These are phyloP conservation scores for Cepaea hortensis DNA, from an alignment of 2,888 invertebrate species.

Conservation along the genomic window DNA sequence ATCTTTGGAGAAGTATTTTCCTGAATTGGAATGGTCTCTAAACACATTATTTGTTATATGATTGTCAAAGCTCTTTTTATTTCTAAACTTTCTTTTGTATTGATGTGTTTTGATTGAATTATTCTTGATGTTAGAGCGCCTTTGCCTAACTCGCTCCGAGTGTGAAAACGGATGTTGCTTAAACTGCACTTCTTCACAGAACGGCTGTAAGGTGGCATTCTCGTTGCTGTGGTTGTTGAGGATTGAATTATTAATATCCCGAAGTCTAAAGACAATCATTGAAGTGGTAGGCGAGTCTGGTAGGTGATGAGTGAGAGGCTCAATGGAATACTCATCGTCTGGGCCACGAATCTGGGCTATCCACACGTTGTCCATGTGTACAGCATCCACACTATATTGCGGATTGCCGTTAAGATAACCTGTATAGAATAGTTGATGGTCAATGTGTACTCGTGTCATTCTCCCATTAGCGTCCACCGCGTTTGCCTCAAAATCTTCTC, in stretches of 20 bases:
- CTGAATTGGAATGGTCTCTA: neutral
- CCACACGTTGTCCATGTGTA: conserved; percentile 22
- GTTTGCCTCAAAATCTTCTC: neutral
- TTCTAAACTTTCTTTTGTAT: no score
- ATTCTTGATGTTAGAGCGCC: no score
- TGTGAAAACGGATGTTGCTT: no score
- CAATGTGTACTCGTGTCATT: neutral
- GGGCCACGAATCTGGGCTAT: conserved; percentile 21
- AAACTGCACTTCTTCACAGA: conserved; percentile 25
- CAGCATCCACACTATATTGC: conserved; percentile 19
- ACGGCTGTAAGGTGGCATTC: neutral
- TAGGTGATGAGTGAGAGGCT: conserved; percentile 27
- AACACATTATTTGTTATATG: no score
- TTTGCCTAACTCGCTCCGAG: no score
- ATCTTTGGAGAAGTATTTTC: neutral
- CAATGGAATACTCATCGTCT: conserved; percentile 23
- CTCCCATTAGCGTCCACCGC: conserved; percentile 7
- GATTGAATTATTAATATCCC: neutral
- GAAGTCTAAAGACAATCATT: conserved; percentile 8
- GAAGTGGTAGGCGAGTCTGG: neutral
- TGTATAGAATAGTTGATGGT: conserved; percentile 2
- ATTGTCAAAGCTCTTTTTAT: no score
- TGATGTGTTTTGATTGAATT: no score
- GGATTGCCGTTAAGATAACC: conserved; percentile 19
- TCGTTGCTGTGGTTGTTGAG: neutral